Conservation (phyloP, 2,888 invertebrate genomes). For the Nomada goodeniana region DNA sequence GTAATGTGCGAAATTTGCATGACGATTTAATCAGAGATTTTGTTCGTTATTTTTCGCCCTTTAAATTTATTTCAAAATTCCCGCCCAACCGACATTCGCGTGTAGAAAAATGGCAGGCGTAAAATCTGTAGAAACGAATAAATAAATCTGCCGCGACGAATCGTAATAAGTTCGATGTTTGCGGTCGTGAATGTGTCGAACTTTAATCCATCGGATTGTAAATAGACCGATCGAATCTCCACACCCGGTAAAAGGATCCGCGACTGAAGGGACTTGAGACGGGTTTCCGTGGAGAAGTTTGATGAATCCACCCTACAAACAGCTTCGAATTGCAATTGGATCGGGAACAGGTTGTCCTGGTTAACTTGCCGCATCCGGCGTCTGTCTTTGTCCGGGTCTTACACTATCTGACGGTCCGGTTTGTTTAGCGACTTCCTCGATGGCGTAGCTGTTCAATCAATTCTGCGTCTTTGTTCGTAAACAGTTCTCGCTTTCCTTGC, state of each 20-base stretch:
- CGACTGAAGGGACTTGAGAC: constrained; percentile 18
- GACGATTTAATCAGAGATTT: no score
- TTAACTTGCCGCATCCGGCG: constrained; percentile 51
- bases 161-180: no score
- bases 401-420: constrained; percentile 50
- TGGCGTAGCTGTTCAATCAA: constrained; percentile 45
- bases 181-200: no score
- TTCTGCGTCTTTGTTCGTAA: constrained; percentile 48
- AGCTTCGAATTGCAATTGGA: constrained; percentile 35
- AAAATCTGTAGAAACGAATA: no score
- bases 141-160: no score
- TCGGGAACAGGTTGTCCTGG: constrained; percentile 34
- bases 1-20: no score
- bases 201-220: constrained; percentile 18
- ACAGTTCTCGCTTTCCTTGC: constrained; percentile 31
- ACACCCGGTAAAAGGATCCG: constrained; percentile 23
- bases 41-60: no score
- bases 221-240: constrained; percentile 35
- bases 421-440: constrained; percentile 52
- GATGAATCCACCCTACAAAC: constrained; percentile 28
- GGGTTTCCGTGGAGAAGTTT: constrained; percentile 30
- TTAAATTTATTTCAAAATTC: no score
- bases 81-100: no score
- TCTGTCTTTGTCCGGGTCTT: constrained; percentile 44
- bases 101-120: no score